Evolutionary conservation across 2,113 vertebrate genomes (phyloP).

Genomic region (Euleptes europaea): DNA sequence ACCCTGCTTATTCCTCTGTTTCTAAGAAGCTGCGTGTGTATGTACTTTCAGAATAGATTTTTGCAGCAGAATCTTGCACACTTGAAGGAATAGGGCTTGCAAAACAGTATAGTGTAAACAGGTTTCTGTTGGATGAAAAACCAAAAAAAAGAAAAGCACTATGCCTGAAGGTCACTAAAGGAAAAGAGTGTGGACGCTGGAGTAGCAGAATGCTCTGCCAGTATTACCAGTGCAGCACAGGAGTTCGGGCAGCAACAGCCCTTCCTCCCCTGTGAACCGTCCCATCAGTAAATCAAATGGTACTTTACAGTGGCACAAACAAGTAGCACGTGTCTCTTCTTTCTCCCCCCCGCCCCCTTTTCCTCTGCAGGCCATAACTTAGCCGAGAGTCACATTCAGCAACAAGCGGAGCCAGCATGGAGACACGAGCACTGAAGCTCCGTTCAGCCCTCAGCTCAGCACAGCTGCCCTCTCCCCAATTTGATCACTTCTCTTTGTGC

Average conservation of each 20-base stretch:
- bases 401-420: constrained; percentile 72
- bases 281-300: not conserved
- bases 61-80: not conserved
- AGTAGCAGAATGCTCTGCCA: too few species aligned
- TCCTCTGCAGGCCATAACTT: not conserved
- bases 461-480: not conserved
- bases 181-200: not conserved
- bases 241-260: not conserved
- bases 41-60: not conserved
- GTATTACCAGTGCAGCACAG: not conserved
- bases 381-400: constrained; percentile 60
- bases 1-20: not conserved
- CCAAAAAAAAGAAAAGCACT: not conserved
- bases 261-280: not conserved
- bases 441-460: not conserved
- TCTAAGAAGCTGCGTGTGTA: not conserved
- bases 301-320: not conserved
- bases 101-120: not conserved
- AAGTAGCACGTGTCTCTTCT: too few species aligned
- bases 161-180: not conserved
- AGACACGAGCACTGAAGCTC: constrained; percentile 68
- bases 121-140: not conserved
- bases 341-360: not conserved
- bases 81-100: not conserved
- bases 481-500: not conserved